Conservation (phyloP, 1,140 invertebrate species). For the Drosophila lini region DNA sequence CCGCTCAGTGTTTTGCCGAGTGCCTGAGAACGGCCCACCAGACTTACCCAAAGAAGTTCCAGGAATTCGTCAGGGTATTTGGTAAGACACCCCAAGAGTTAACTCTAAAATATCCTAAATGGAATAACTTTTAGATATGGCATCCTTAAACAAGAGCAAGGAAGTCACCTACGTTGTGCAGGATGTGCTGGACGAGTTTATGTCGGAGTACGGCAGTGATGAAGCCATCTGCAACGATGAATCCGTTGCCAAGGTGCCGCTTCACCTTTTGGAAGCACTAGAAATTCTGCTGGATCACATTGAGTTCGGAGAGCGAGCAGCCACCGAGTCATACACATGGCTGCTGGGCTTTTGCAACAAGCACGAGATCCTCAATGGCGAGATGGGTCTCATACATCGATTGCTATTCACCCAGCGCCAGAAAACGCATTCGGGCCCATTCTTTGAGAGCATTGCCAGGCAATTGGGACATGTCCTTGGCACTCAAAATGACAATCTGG, state of each 20-base stretch:
- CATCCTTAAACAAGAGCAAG: constrained; percentile 49
- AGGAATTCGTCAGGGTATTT: constrained; percentile 84
- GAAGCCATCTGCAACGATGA: constrained; percentile 47
- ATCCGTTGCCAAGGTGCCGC: constrained; percentile 40
- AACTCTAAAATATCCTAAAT: not conserved
- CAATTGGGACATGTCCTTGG: constrained; percentile 65
- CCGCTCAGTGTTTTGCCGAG: constrained; percentile 86
- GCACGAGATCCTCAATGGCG: constrained; percentile 51
- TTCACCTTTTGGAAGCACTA: constrained; percentile 61
- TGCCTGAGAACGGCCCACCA: constrained; percentile 85
- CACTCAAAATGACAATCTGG: constrained; percentile 44
- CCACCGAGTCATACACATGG: constrained; percentile 73
- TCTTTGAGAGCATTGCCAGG: constrained; percentile 68
- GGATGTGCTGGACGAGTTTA: constrained; percentile 62
- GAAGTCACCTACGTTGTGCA: constrained; percentile 58
- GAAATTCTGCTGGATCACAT: constrained; percentile 75
- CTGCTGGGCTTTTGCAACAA: constrained; percentile 69
- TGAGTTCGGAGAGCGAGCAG: constrained; percentile 43
- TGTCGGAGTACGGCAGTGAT: constrained; percentile 52
- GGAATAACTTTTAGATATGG: constrained; percentile 49
- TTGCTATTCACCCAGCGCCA: constrained; percentile 74
- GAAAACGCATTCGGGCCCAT: constrained; percentile 73
- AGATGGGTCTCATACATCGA: constrained; percentile 68
- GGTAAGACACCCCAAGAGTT: constrained; percentile 65
- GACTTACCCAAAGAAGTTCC: constrained; percentile 83